A percentile compares a stretch with the other conserved stretches of the same genome.
Evolutionary conservation across 1,140 invertebrate species (phyloP).

Genomic region (Calycopis cecrops): DNA sequence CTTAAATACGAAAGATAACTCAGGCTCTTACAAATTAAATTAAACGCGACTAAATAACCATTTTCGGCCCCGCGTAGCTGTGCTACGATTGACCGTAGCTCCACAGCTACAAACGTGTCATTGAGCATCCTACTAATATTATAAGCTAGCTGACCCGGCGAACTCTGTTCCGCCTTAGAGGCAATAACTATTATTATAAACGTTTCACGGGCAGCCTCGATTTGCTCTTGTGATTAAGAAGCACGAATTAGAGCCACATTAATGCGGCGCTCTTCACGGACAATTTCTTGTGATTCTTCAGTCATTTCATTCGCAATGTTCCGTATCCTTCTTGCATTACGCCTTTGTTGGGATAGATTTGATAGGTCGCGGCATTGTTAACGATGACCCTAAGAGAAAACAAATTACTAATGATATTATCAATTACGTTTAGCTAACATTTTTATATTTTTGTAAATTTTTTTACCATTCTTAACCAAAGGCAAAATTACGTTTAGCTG

Average conservation of each 20-base stretch:
- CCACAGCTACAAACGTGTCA: too few relatives aligned
- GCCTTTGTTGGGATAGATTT: background rate
- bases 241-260: background rate
- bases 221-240: background rate
- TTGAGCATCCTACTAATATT: too few relatives aligned
- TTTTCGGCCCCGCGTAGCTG: too few relatives aligned
- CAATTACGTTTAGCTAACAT: background rate
- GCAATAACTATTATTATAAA: too few relatives aligned
- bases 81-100: too few relatives aligned
- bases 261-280: background rate
- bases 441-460: background rate
- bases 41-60: too few relatives aligned
- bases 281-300: slow-evolving; percentile 3
- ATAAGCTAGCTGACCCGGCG: too few relatives aligned
- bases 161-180: too few relatives aligned
- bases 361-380: background rate
- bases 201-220: too few relatives aligned
- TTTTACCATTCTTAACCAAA: background rate
- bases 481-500: background rate
- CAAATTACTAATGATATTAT: slow-evolving; percentile 3
- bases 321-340: slow-evolving; percentile 6
- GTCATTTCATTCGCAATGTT: slow-evolving; percentile 5
- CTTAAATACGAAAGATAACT: too few relatives aligned
- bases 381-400: background rate
- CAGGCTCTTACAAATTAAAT: too few relatives aligned